These are phyloP conservation scores for Anthophora plumipes DNA, from an alignment of 2,888 invertebrate genomes.

Conservation along the genomic window DNA sequence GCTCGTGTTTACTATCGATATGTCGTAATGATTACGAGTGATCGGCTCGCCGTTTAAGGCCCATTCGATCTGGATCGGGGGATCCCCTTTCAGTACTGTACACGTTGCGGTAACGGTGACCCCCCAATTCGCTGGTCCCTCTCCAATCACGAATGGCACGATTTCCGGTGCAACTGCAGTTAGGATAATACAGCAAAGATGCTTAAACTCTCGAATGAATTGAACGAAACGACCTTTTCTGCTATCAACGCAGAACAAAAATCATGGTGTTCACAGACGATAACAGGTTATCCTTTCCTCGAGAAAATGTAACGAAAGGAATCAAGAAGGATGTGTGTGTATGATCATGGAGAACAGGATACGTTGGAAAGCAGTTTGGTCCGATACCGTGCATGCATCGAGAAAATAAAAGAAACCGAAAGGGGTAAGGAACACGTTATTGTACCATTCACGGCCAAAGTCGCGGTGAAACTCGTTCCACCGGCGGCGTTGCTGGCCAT, in stretches of 20 bases:
- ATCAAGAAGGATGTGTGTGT: background rate
- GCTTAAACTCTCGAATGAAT: background rate
- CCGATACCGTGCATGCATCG: slow-evolving; percentile 60
- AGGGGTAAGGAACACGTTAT: slow-evolving; percentile 59
- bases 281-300: background rate
- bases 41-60: slow-evolving; percentile 88
- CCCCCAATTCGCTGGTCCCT: slow-evolving; percentile 89
- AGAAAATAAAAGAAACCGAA: slow-evolving; percentile 41
- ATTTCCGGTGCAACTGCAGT: slow-evolving; percentile 90
- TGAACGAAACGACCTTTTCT: background rate
- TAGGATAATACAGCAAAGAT: background rate
- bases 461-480: slow-evolving; percentile 87
- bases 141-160: slow-evolving; percentile 89
- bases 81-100: slow-evolving; percentile 90
- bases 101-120: slow-evolving; percentile 90
- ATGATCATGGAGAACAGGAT: background rate
- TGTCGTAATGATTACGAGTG: slow-evolving; percentile 82
- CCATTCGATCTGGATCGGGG: slow-evolving; percentile 91
- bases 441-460: slow-evolving; percentile 89
- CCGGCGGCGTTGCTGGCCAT: slow-evolving; percentile 88
- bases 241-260: background rate
- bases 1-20: slow-evolving; percentile 86
- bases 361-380: slow-evolving; percentile 29
- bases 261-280: background rate
- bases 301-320: background rate